Conservation (phyloP, 2,797 vertebrate species). For the Prunella strophiata region DNA sequence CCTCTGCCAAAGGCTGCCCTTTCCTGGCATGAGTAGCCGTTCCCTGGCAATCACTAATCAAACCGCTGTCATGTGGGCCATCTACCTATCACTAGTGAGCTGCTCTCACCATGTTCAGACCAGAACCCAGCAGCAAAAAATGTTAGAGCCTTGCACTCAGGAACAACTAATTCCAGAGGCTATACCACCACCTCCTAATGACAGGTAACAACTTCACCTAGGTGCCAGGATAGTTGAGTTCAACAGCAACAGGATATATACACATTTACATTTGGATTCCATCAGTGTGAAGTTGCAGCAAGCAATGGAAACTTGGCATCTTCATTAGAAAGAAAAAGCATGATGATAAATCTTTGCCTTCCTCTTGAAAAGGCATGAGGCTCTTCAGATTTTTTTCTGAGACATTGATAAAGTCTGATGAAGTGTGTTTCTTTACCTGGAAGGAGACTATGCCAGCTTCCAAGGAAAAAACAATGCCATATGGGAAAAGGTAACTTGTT, state of each 20-base stretch:
- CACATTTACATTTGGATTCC: background rate
- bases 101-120: background rate
- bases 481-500: background rate
- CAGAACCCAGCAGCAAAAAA: background rate
- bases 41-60: background rate
- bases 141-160: background rate
- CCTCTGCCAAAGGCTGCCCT: background rate
- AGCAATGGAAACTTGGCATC: background rate
- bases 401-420: background rate
- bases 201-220: background rate
- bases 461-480: background rate
- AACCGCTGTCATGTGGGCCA: background rate
- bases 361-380: background rate
- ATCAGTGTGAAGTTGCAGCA: background rate
- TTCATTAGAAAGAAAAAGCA: background rate
- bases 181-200: background rate
- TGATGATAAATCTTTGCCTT: background rate
- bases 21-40: background rate
- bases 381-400: background rate
- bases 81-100: background rate
- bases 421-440: background rate
- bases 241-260: background rate
- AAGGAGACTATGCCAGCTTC: background rate
- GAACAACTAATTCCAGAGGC: background rate
- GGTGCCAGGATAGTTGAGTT: background rate